Conservation (phyloP, 2,888 invertebrate genomes). For the Smittia aterrima region DNA sequence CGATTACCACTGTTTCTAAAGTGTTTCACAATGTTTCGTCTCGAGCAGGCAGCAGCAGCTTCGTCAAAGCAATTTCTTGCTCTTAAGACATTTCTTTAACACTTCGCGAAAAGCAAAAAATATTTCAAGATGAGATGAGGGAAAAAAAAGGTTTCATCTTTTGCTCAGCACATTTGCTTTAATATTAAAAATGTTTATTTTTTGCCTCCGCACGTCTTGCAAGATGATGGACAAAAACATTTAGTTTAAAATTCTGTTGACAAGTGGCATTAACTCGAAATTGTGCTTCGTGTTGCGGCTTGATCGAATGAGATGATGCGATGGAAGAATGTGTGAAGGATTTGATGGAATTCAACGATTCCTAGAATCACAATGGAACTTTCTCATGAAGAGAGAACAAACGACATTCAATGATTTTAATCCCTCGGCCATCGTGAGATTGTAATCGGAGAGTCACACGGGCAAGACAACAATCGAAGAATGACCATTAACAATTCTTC, state of each 20-base stretch:
- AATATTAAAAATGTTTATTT: not conserved
- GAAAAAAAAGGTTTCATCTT: not conserved
- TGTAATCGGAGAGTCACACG: not conserved
- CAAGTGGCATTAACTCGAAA: slow-evolving; percentile 36
- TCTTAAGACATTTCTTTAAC: slow-evolving; percentile 19
- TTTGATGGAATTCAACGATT: too few relatives aligned
- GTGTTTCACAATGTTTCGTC: slow-evolving; percentile 20
- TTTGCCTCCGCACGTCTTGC: too few relatives aligned
- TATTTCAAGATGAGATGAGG: not conserved
- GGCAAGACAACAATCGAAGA: not conserved
- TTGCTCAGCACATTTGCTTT: not conserved
- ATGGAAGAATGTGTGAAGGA: slow-evolving; percentile 34
- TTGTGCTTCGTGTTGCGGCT: slow-evolving; percentile 1
- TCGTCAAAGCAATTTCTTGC: not conserved
- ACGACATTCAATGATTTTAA: slow-evolving; percentile 1
- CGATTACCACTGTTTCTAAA: slow-evolving; percentile 11
- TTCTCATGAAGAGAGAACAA: not conserved
- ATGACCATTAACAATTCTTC: slow-evolving; percentile 3
- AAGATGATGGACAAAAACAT: slow-evolving; percentile 40
- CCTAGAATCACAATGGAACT: slow-evolving; percentile 5
- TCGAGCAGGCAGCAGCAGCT: too few relatives aligned
- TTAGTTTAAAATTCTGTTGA: slow-evolving; percentile 42
- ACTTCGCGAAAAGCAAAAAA: not conserved
- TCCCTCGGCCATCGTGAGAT: slow-evolving; percentile 15
- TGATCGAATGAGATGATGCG: too few relatives aligned